Percentiles rank a stretch among this genome's conserved stretches.
These are phyloP conservation scores for Pleuronectes platessa DNA, from an alignment of 2,113 vertebrate species.

Conservation along the genomic window DNA sequence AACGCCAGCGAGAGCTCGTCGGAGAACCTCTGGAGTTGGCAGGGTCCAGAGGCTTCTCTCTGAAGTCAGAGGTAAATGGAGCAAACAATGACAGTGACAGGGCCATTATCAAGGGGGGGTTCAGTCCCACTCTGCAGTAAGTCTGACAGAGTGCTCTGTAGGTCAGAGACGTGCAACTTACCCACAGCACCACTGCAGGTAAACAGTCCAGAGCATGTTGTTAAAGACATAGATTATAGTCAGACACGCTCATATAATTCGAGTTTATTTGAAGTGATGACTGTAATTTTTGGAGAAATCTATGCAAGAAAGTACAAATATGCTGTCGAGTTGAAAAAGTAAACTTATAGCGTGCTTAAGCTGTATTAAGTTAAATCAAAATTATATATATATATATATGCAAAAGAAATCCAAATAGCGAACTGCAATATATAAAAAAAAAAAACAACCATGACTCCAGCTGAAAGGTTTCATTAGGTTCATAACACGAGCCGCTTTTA, in stretches of 20 bases:
- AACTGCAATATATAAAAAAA: no score
- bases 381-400: no score
- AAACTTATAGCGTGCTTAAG: no score
- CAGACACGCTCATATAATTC: no score
- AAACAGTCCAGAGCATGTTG: neutral
- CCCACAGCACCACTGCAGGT: neutral
- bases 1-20: neutral
- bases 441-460: no score
- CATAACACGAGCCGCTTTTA: no score
- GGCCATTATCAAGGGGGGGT: neutral
- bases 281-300: no score
- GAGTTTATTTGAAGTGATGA: neutral
- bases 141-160: neutral
- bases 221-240: neutral
- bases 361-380: no score
- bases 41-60: conserved; percentile 7
- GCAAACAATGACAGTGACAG: neutral
- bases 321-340: no score
- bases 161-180: neutral
- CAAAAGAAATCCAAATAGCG: no score
- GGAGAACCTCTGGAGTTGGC: conserved; percentile 2
- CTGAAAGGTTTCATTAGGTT: no score
- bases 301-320: no score
- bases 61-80: neutral
- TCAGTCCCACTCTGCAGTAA: neutral